Percentiles rank a stretch among this genome's conserved stretches.
Evolutionary conservation across 2,797 vertebrate species (phyloP).

Genomic region (Sphaeramia orbicularis): DNA sequence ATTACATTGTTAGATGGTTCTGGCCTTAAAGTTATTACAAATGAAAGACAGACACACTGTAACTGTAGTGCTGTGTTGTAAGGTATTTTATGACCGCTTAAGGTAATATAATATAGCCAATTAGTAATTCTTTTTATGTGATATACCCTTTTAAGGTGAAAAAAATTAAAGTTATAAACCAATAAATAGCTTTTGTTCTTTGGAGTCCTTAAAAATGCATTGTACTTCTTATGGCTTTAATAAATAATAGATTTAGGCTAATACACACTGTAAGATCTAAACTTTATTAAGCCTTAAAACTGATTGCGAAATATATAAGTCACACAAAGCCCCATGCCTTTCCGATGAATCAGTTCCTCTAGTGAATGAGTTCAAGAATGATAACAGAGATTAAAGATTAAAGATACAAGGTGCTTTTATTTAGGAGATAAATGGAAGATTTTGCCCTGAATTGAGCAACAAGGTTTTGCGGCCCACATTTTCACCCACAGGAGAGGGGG

Average conservation of each 20-base stretch:
- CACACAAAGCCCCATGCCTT: neutral
- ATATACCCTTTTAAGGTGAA: neutral
- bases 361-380: neutral
- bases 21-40: no score
- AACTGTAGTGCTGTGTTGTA: neutral
- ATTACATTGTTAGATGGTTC: no score
- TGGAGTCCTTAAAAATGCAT: neutral
- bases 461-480: slow-evolving; percentile 17
- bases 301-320: slow-evolving; percentile 31
- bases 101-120: no score
- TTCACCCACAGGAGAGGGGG: neutral
- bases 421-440: neutral
- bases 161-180: neutral
- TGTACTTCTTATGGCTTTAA: slow-evolving; percentile 10
- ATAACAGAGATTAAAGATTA: neutral
- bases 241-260: neutral
- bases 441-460: slow-evolving; percentile 30
- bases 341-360: slow-evolving; percentile 30
- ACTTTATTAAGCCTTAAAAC: slow-evolving; percentile 1
- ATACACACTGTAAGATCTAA: neutral
- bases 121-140: no score
- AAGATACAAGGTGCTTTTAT: slow-evolving; percentile 12
- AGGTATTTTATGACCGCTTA: neutral
- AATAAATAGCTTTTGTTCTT: neutral
- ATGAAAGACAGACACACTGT: no score